Base-by-base conservation (phyloP, 2,113 vertebrate genomes). In the Fregata magnificens region DNA sequence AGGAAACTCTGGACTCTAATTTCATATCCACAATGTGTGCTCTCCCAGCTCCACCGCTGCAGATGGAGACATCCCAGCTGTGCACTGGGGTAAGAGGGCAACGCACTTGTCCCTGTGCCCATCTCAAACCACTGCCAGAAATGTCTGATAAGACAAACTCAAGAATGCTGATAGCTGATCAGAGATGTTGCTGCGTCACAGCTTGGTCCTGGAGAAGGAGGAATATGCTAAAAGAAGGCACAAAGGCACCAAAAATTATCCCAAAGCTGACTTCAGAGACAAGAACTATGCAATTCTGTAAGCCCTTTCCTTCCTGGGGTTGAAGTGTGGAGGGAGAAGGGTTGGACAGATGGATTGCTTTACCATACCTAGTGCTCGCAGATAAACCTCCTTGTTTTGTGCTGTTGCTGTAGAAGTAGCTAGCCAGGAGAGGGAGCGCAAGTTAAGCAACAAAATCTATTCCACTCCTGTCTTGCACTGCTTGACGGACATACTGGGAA, bases 381-480 rank as follows among this genome's bases (percentile, higher is more conserved):
- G 50, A 63, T 6, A 77, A 91, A 38, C 24, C 61, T 47, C 16
- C 40, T 49, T 0, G 0, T 9, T 22, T 36, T 29, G 26, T 45
- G 65, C n/a, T 62, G 47, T 11, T 91, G 93, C 83, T 90, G 59
- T 55, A 71, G 40, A 70, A 79, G 45, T 3, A 12, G 4, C 31
- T 8, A 45, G 58, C 91, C 96, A 92, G 93, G 38, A 96, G 97
- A 96, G 96, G 96, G 97, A 87, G 92, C 8, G 20, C 89, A 80
- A 81, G 76, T 31, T 82, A 70, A 92, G n/a, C 25, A 58, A 8
- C 72, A 82, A 86, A 87, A 86, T 44, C 70, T 19, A 3, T 26
- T 55, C 45, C 28, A 6, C 52, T 72, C 28, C 28, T 31, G 32
- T 34, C 55, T 34, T 5, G 29, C 52, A 17, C 11, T 8, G 38